Percentiles rank a stretch among this genome's conserved stretches.
These are phyloP conservation scores for Dallia pectoralis DNA, from an alignment of 2,797 vertebrate species.

Conservation along the genomic window DNA sequence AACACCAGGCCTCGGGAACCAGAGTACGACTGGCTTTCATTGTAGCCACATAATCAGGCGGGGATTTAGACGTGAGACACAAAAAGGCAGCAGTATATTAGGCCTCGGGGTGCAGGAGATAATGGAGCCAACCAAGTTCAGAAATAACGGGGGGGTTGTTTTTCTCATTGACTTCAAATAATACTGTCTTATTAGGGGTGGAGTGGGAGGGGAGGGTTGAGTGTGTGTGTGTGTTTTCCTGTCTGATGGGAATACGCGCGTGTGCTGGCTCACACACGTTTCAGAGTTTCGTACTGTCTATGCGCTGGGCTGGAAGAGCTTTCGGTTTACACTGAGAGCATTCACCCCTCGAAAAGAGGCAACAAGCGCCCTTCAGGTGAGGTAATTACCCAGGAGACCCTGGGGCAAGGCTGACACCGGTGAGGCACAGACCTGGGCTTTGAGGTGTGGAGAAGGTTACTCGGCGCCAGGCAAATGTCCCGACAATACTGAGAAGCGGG, in stretches of 20 bases:
- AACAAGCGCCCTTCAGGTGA: slow-evolving; percentile 70
- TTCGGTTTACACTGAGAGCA: slow-evolving; percentile 62
- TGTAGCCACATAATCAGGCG: too few species aligned
- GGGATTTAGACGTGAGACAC: too few species aligned
- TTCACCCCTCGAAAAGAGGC: slow-evolving; percentile 64
- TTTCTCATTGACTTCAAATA: slow-evolving; percentile 42
- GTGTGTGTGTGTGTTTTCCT: slow-evolving; percentile 39
- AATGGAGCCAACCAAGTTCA: too few species aligned
- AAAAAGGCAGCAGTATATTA: too few species aligned
- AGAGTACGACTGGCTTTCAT: too few species aligned
- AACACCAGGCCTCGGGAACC: too few species aligned
- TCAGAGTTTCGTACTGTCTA: slow-evolving; percentile 40
- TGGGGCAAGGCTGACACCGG: slow-evolving; percentile 43
- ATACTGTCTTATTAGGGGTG: background rate
- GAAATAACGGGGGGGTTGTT: background rate
- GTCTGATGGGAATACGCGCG: slow-evolving; percentile 33
- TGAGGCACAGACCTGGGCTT: background rate
- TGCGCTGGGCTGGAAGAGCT: slow-evolving; percentile 30
- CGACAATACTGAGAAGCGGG: slow-evolving; percentile 65
- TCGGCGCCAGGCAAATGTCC: slow-evolving; percentile 66
- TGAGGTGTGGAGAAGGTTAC: slow-evolving; percentile 51
- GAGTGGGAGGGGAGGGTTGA: slow-evolving; percentile 46
- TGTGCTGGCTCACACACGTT: slow-evolving; percentile 70
- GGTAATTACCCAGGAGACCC: slow-evolving; percentile 75
- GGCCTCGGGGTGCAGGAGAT: too few species aligned